Evolutionary conservation across 2,113 vertebrate genomes (phyloP).

Genomic region (Alouatta palliata): DNA sequence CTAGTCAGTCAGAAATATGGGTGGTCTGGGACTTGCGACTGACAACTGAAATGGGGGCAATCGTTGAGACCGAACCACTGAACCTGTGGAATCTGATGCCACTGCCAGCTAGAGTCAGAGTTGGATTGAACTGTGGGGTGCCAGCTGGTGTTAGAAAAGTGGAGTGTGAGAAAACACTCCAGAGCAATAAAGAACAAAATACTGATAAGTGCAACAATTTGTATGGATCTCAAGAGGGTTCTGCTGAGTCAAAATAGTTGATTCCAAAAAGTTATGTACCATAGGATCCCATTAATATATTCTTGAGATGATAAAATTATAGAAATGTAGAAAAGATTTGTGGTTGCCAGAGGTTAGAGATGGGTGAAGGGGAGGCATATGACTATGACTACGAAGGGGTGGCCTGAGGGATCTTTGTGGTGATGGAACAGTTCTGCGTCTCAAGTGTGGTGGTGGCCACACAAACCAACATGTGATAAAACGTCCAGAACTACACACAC

Average conservation of each 20-base stretch:
- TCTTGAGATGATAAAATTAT: not conserved
- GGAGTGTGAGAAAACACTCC: not conserved
- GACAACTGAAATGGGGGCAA: not conserved
- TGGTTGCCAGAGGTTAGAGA: not conserved
- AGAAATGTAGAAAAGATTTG: not conserved
- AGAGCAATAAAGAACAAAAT: not conserved
- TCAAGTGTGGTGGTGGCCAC: not conserved
- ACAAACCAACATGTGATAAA: not conserved
- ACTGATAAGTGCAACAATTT: not conserved
- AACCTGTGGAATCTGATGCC: not conserved
- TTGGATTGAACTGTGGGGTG: not conserved
- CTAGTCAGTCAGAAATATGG: not conserved
- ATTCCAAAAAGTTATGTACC: not conserved
- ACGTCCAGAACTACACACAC: not conserved
- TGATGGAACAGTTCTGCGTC: not conserved
- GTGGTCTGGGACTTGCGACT: not conserved
- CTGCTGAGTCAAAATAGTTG: not conserved
- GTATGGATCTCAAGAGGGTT: not conserved
- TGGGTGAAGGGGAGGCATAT: not conserved
- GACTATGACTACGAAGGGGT: not conserved
- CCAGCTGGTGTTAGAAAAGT: not conserved
- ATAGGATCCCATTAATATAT: not conserved
- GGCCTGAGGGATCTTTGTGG: not conserved
- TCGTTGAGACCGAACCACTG: not conserved
- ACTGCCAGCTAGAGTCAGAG: not conserved